Evolutionary conservation across 2,888 invertebrate species (phyloP).

Genomic region (Chrysolina haemoptera): DNA sequence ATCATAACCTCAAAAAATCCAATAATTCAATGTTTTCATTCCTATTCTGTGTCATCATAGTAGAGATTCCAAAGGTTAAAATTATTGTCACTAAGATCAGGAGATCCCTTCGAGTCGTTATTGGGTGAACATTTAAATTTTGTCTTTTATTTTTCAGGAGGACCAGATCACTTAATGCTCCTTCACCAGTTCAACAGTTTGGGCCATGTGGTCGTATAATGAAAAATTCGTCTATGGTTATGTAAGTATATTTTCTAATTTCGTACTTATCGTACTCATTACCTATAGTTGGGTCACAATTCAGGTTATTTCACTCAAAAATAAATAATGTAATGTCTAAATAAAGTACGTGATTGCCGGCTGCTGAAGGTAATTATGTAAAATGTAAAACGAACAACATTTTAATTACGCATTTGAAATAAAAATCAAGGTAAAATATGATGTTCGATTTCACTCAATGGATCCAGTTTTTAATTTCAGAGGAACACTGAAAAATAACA

Average conservation of each 20-base stretch:
- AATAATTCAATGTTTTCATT: no score
- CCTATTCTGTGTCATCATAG: no score
- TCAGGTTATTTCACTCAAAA: neutral
- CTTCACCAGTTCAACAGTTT: constrained; percentile 96
- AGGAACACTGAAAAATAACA: neutral
- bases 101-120: no score
- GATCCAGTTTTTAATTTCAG: neutral
- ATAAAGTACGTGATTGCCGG: neutral
- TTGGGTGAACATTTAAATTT: neutral
- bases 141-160: constrained; percentile 78
- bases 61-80: no score
- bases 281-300: neutral
- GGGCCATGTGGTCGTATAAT: constrained; percentile 98
- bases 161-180: constrained; percentile 95
- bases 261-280: constrained; percentile 3
- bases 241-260: constrained; percentile 79
- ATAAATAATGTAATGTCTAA: neutral
- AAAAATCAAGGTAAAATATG: neutral
- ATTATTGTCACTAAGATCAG: no score
- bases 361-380: neutral
- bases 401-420: neutral
- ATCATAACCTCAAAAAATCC: no score
- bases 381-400: constrained; percentile 6
- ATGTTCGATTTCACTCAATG: neutral
- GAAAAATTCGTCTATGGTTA: constrained; percentile 96